phyloP scores from a whole-genome alignment of 1,140 invertebrate genomes.

The Brachionus rotundiformis region DNA sequence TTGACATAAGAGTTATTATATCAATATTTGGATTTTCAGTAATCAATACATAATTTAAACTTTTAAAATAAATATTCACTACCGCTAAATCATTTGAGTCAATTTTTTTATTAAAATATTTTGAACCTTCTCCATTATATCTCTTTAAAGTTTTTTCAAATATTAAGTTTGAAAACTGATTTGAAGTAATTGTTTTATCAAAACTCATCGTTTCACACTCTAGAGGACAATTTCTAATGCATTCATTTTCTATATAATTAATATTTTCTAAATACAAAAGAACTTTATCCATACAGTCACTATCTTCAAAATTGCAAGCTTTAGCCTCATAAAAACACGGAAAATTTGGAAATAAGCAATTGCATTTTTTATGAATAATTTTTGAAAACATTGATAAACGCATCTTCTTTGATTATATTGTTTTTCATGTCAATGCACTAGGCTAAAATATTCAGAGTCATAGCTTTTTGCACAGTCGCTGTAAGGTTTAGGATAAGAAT shows the following conservation, averaged over 20 bases:
- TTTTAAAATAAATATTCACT: constrained; percentile 17
- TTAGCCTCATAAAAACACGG: not conserved
- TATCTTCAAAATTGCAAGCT: not conserved
- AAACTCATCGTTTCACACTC: constrained; percentile 26
- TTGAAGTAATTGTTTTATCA: constrained; percentile 4
- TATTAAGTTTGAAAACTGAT: not conserved
- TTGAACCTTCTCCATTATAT: not conserved
- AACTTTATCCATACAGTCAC: not conserved
- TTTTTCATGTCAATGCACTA: not conserved
- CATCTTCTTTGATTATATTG: not conserved
- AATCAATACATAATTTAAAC: not conserved
- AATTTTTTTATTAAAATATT: not conserved
- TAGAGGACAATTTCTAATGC: not conserved
- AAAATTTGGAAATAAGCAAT: not conserved
- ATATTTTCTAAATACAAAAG: not conserved
- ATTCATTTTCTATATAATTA: not conserved
- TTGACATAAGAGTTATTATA: not conserved
- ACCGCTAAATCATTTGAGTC: not conserved
- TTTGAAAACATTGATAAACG: not conserved
- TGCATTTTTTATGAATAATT: not conserved
- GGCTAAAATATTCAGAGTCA: not conserved
- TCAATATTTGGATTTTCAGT: not conserved
- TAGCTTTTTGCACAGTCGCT: constrained; percentile 14
- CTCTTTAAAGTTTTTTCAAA: not conserved
- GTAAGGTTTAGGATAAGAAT: not conserved